Evolutionary conservation across 1,140 invertebrate genomes (phyloP), one percentile per base, ranked within the genome.

Genomic region (Lucilia sericata): DNA sequence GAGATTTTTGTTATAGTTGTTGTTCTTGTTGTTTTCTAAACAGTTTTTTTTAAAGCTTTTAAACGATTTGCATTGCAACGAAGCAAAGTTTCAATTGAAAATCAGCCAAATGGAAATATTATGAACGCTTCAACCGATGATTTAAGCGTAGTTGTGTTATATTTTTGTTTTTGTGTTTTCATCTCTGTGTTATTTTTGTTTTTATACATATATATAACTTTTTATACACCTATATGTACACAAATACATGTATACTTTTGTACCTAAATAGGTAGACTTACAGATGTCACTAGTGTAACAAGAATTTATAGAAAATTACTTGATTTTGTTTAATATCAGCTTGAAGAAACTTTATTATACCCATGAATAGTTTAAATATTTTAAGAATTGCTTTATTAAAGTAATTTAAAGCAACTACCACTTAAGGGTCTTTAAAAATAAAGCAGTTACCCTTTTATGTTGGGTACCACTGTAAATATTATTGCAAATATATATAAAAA

Each of bases 51-150:
- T n/a, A n/a, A 47, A 78, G 74, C 82, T 60, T 83, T 83, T 83
- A 78, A 82, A 83, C 84, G 84, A 84, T 84, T 82, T 84, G 81
- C 84, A 84, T 84, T 84, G 84, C 76, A 84, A 84, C 80, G 84
- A 74, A 65, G 13, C 74, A 42, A 80, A 76, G 82, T 83, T 84
- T 83, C 81, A 83, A 84, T 84, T 84, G 81, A 83, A 76, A 83
- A 65, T 70, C 84, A 84, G 74, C 74, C 60, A 83, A 84, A 84
- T 83, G 81, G 84, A 84, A 84, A 80, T 82, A 82, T 83, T 84
- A 84, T 83, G 74, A 78, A 78, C 47, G 74, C 49, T 82, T 65
- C 81, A 49, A 84, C 82, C 80, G 78, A 70, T 74, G 65, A 83
- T 65, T 83, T 83, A 83, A 83, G 65, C 60, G 82, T 65, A 83